Conservation (phyloP, 2,888 invertebrate genomes). For the Nymphalis c-album region DNA sequence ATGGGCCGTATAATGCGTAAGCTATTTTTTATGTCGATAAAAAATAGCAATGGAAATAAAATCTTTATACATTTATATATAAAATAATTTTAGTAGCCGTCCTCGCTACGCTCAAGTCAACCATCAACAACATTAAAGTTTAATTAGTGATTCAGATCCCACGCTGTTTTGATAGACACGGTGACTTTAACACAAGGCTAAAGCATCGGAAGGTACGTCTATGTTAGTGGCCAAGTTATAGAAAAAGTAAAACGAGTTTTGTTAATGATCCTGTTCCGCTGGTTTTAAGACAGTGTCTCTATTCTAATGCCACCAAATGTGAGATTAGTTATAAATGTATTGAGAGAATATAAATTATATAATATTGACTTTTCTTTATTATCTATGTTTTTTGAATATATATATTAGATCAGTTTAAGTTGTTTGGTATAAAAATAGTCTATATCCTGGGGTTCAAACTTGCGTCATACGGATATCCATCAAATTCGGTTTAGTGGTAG, state of each 20-base stretch:
- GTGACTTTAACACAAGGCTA: constrained; percentile 26
- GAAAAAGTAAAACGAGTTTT: constrained; percentile 54
- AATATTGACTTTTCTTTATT: too few species aligned
- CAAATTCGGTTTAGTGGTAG: too few species aligned
- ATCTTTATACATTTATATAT: not conserved
- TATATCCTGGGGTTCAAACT: too few species aligned
- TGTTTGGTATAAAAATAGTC: too few species aligned
- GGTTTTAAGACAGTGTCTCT: constrained; percentile 27
- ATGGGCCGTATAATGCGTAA: too few species aligned
- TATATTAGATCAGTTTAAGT: too few species aligned
- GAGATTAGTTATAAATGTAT: too few species aligned
- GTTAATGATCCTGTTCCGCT: constrained; percentile 47
- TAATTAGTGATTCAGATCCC: not conserved
- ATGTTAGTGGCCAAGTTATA: constrained; percentile 39
- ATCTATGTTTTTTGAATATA: too few species aligned
- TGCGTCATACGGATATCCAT: too few species aligned
- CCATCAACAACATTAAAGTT: not conserved
- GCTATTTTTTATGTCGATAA: too few species aligned
- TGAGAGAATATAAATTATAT: too few species aligned
- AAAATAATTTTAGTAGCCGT: not conserved
- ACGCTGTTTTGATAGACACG: constrained; percentile 9
- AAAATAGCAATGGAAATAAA: too few species aligned
- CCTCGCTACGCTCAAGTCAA: not conserved
- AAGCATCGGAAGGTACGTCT: constrained; percentile 24
- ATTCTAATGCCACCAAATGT: constrained; percentile 11